phyloP scores from a whole-genome alignment of 1,140 invertebrate species.

The Camponotus floridanus region DNA sequence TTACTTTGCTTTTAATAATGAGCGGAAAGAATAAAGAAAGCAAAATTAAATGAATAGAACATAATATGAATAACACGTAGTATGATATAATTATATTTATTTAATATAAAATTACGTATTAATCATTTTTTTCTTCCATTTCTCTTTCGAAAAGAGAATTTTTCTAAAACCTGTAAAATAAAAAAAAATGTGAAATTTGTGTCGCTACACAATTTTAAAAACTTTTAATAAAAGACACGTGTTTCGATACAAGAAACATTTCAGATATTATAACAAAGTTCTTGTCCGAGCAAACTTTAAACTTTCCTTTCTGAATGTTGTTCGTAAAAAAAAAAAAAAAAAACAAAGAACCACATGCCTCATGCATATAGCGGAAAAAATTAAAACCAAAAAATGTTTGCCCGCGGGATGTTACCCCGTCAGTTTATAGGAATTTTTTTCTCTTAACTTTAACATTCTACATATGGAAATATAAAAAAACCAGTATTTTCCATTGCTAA shows the following conservation, averaged over 20 bases:
- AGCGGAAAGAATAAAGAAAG: neutral
- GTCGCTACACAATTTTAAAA: neutral
- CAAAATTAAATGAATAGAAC: neutral
- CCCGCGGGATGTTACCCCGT: conserved; percentile 12
- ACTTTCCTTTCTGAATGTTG: conserved; percentile 3
- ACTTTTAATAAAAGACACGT: neutral
- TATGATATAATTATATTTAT: neutral
- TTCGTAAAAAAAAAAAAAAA: too few relatives aligned
- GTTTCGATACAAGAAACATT: conserved; percentile 27
- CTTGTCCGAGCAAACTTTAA: neutral
- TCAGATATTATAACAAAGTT: conserved; percentile 19
- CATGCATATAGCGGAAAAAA: neutral
- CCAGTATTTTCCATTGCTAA: conserved; percentile 11
- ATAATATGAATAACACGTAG: neutral
- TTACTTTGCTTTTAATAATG: neutral
- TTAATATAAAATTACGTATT: neutral
- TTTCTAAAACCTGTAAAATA: neutral
- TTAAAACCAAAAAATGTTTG: conserved; percentile 33
- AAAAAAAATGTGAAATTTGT: neutral
- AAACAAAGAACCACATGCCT: conserved; percentile 14
- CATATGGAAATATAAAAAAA: neutral
- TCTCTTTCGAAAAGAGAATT: neutral
- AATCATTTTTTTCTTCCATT: neutral
- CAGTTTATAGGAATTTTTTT: conserved; percentile 40
- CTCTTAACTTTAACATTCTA: conserved; percentile 7